phyloP scores from a whole-genome alignment of 2,888 invertebrate genomes.

The Leptinotarsa haldemani region DNA sequence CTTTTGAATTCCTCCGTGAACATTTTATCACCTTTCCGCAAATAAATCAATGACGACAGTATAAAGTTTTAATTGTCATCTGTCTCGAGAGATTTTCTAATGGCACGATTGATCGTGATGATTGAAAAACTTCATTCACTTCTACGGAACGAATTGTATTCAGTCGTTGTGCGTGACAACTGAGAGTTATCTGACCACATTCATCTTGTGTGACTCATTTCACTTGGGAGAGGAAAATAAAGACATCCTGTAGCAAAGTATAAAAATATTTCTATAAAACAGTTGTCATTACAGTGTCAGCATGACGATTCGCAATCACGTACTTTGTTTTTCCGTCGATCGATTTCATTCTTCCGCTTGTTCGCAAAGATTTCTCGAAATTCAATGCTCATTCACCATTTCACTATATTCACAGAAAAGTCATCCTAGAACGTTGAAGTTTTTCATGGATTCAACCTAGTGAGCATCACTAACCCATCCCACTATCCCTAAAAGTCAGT shows the following conservation, averaged over 20 bases:
- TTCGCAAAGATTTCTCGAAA: too few relatives aligned
- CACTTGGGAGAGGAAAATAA: background rate
- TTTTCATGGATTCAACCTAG: too few relatives aligned
- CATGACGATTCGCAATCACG: slow-evolving; percentile 6
- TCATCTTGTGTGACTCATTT: background rate
- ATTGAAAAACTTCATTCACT: slow-evolving; percentile 3
- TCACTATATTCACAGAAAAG: too few relatives aligned
- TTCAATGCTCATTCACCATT: too few relatives aligned
- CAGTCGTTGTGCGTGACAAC: slow-evolving; percentile 2
- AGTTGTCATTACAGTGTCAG: background rate
- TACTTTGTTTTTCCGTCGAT: background rate
- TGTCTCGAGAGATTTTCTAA: background rate
- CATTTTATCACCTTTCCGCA: background rate
- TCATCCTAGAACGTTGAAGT: too few relatives aligned
- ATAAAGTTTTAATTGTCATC: background rate
- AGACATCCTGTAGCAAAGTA: background rate
- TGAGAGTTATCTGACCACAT: background rate
- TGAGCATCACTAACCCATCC: too few relatives aligned
- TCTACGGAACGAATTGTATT: slow-evolving; percentile 1
- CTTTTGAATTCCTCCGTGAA: background rate
- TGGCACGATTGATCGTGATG: background rate
- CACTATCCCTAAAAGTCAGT: too few relatives aligned
- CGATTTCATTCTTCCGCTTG: background rate
- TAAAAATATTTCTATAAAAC: background rate
- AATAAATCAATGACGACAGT: background rate